Percentiles rank a stretch among this genome's conserved stretches.
phyloP scores from a whole-genome alignment of 2,113 vertebrate species.

The Lepus europaeus region DNA sequence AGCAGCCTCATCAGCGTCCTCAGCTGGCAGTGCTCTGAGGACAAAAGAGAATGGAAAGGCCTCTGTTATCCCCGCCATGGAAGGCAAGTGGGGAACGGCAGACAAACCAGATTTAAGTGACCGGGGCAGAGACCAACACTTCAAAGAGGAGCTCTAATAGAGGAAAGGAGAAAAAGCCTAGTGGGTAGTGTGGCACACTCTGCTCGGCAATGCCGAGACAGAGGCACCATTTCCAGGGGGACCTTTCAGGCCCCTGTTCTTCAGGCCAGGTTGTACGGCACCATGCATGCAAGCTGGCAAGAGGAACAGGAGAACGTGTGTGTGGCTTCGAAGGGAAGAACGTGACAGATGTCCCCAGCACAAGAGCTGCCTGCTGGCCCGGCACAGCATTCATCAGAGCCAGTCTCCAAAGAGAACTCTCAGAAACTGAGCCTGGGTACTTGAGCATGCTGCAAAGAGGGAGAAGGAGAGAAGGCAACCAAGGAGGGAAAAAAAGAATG shows the following conservation, averaged over 20 bases:
- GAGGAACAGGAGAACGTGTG: not conserved
- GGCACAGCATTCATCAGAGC: slow-evolving; percentile 30
- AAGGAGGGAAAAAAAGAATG: not conserved
- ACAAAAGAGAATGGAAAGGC: not conserved
- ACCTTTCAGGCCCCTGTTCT: not conserved
- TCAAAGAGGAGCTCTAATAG: not conserved
- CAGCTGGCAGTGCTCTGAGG: not conserved
- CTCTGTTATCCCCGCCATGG: not conserved
- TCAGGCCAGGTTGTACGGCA: not conserved
- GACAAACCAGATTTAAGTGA: not conserved
- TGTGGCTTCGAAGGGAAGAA: not conserved
- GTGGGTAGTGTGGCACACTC: not conserved
- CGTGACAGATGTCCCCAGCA: slow-evolving; percentile 31
- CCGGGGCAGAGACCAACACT: not conserved
- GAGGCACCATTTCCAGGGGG: not conserved
- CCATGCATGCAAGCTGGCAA: not conserved
- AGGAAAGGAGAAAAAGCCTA: not conserved
- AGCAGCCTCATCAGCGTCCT: not conserved
- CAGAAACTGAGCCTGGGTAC: slow-evolving; percentile 19
- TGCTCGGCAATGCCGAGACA: rapidly evolving
- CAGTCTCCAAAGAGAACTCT: slow-evolving; percentile 51
- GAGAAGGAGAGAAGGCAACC: slow-evolving; percentile 22
- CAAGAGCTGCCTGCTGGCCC: not conserved
- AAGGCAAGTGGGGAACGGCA: slow-evolving; percentile 5
- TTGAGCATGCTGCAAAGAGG: not conserved